Evolutionary conservation across 2,888 invertebrate genomes (phyloP), one percentile per base, ranked within the genome.

Genomic region (Ptilodon capucinus): DNA sequence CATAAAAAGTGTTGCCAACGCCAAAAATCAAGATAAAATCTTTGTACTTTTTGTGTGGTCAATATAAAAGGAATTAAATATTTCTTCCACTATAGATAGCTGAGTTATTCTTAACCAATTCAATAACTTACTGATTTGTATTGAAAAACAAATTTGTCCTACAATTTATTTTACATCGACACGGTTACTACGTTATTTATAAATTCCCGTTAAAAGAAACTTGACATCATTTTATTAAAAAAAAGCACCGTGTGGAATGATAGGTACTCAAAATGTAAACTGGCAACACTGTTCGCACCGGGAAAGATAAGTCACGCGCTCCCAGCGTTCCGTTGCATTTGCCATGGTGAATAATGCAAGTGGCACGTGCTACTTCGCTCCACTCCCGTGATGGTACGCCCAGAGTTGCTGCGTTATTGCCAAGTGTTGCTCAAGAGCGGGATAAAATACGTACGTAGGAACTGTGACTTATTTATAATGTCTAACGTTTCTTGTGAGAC

Each of bases 331-430:
- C 66, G 72, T 77, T 85, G 86, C 86, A 86, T 84, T 85, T 83
- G 80, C 85, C 80, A 81, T 76, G 69, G 84, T 86, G 86, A 88
- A 86, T 89, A 86, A 89, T 87, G 84, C 84, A 87, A 68, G 68
- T 64, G 54, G 76, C 70, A 83, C 84, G 84, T 81, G 81, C 79
- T 51, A 42, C 56, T 61, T 61, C 64, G 58, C 64, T 72, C 71
- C 63, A 51, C 64, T 64, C 63, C 59, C 63, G 73, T 81, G 79
- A 84, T 80, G 77, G 79, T 83, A 84, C 76, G 79, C 72, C 74
- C 68, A 78, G 76, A 70, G 73, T 68, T 68, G 74, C 68, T 67
- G 63, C 69, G 71, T 69, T 76, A 76, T 66, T 72, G 62, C 68
- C 50, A 63, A 63, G 69, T 64, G 60, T 60, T 64, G 71, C 61